phyloP scores from a whole-genome alignment of 1,140 invertebrate species.

The Drosophila parvula region DNA sequence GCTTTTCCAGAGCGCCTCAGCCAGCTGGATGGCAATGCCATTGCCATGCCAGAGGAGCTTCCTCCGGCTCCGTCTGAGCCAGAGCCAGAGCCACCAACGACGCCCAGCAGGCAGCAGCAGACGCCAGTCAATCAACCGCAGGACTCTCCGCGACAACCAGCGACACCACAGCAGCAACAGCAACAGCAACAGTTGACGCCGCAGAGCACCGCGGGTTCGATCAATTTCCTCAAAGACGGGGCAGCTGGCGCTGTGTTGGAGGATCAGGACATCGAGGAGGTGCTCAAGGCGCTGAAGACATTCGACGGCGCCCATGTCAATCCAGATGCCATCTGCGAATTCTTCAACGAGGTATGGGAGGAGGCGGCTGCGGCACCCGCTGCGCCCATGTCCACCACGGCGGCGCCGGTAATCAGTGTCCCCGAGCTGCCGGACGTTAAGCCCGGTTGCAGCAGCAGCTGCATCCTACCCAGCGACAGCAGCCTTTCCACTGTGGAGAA shows the following conservation, averaged over 20 bases:
- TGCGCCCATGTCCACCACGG: background rate
- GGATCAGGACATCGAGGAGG: constrained; percentile 81
- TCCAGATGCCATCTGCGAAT: constrained; percentile 75
- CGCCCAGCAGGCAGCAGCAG: constrained; percentile 46
- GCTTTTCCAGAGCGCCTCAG: constrained; percentile 72
- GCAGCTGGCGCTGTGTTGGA: constrained; percentile 65
- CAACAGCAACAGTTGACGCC: constrained; percentile 53
- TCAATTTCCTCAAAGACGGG: constrained; percentile 68
- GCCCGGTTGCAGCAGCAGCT: constrained; percentile 16
- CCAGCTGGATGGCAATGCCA: constrained; percentile 71
- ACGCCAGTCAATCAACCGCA: constrained; percentile 27
- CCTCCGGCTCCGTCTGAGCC: constrained; percentile 4
- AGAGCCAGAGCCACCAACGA: constrained; percentile 35
- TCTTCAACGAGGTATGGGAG: constrained; percentile 76
- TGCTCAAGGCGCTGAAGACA: constrained; percentile 80
- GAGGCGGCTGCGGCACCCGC: constrained; percentile 37
- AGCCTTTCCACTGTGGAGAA: constrained; percentile 9
- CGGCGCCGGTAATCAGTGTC: constrained; percentile 1
- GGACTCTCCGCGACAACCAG: constrained; percentile 20
- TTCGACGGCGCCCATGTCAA: constrained; percentile 69
- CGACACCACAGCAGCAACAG: constrained; percentile 25
- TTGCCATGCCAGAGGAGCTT: constrained; percentile 29
- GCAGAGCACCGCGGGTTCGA: constrained; percentile 63
- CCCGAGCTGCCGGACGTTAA: constrained; percentile 29
- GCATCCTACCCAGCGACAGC: constrained; percentile 2